A percentile compares a stretch with the other conserved stretches of the same genome.
These are phyloP conservation scores for Sitta europaea DNA, from an alignment of 2,113 vertebrate genomes.

Conservation along the genomic window DNA sequence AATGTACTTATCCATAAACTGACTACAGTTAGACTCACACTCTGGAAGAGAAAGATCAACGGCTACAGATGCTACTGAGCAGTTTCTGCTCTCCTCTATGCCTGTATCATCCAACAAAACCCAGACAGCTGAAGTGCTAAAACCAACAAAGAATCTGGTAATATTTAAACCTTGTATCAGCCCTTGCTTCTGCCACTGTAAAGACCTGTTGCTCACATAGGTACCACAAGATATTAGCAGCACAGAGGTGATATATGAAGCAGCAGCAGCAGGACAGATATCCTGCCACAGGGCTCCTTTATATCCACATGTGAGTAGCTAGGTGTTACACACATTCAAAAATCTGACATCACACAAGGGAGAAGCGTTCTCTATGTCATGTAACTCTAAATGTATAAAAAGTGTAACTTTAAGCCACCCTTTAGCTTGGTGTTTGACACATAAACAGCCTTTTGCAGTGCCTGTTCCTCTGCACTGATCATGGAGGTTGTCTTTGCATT, in stretches of 20 bases:
- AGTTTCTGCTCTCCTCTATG: not conserved
- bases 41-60: not conserved
- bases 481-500: too few species aligned
- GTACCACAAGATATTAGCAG: not conserved
- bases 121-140: not conserved
- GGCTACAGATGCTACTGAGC: not conserved
- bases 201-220: not conserved
- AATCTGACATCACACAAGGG: not conserved
- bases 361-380: not conserved
- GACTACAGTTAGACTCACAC: not conserved
- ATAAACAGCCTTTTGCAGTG: not conserved
- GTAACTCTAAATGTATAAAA: not conserved
- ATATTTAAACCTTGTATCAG: not conserved
- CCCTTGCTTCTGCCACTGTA: not conserved
- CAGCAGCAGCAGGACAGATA: not conserved
- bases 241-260: not conserved
- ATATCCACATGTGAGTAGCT: not conserved
- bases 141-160: not conserved
- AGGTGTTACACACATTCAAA: not conserved
- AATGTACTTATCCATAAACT: conserved; percentile 28
- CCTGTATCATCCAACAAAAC: not conserved
- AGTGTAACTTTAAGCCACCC: not conserved
- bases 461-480: not conserved
- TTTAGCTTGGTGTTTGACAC: not conserved
- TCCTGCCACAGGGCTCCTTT: not conserved